Conservation (phyloP, 2,797 vertebrate genomes). For the Arremon brunneinucha region DNA sequence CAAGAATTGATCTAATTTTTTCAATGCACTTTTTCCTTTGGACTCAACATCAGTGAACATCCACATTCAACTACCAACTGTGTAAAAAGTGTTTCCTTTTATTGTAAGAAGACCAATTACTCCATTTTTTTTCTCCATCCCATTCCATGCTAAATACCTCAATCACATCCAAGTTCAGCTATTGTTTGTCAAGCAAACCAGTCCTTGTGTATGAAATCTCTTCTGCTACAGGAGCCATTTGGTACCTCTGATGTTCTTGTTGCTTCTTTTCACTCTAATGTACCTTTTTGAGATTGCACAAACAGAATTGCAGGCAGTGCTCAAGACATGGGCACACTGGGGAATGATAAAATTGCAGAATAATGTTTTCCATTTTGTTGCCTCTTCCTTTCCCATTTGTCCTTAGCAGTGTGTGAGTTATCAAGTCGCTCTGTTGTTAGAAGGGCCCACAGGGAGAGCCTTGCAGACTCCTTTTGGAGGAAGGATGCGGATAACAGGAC, state of each 20-base stretch:
- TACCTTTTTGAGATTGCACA: background rate
- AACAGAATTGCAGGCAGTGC: background rate
- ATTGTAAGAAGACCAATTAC: background rate
- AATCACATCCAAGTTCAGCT: background rate
- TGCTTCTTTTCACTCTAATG: background rate
- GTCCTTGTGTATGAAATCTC: background rate
- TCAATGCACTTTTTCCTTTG: background rate
- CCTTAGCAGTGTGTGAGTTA: background rate
- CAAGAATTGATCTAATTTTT: background rate
- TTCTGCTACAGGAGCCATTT: background rate
- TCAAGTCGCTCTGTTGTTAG: slow-evolving; percentile 10
- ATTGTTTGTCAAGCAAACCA: background rate
- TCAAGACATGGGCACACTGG: background rate
- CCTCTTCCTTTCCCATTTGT: slow-evolving; percentile 29
- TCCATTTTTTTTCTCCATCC: background rate
- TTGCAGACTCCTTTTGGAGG: slow-evolving; percentile 10
- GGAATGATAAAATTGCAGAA: slow-evolving; percentile 10
- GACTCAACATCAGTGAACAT: background rate
- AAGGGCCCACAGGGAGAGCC: background rate
- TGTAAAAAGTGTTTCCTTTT: background rate
- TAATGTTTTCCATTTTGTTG: slow-evolving; percentile 47
- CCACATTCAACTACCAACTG: background rate
- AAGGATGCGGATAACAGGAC: slow-evolving; percentile 31
- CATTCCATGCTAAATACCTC: background rate
- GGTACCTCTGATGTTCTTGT: background rate